Percentiles rank a stretch among this genome's conserved stretches.
Evolutionary conservation across 2,888 invertebrate genomes (phyloP).

Genomic region (Epinotia nisella): DNA sequence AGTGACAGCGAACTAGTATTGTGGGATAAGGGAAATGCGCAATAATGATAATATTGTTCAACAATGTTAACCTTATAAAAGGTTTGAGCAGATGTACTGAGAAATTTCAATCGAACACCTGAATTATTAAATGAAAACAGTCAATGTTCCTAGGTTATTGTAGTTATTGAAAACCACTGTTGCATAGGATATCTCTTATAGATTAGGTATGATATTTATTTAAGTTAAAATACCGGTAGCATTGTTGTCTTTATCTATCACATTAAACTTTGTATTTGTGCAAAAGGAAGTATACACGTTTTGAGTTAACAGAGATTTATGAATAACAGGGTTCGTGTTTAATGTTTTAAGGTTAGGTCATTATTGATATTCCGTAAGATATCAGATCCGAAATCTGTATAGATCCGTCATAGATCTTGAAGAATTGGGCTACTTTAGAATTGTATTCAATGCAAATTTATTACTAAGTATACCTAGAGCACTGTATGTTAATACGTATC

Average conservation of each 20-base stretch:
- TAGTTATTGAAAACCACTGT: not conserved
- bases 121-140: not conserved
- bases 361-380: not conserved
- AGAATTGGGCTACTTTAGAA: not conserved
- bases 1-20: slow-evolving; percentile 1
- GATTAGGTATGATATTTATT: too few species aligned
- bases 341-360: not conserved
- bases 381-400: too few species aligned
- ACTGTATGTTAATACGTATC: too few species aligned
- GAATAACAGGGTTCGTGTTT: too few species aligned
- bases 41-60: not conserved
- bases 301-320: too few species aligned
- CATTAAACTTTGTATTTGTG: too few species aligned
- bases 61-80: not conserved
- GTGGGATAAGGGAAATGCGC: slow-evolving; percentile 8
- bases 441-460: not conserved
- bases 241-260: too few species aligned
- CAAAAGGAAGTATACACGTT: too few species aligned
- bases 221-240: not conserved
- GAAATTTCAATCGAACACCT: not conserved
- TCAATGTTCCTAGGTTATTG: not conserved
- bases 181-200: not conserved
- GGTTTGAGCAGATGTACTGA: not conserved
- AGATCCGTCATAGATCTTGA: not conserved
- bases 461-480: too few species aligned